Base-by-base conservation (phyloP, 2,113 vertebrate genomes). In the Gasterosteus aculeatus region DNA sequence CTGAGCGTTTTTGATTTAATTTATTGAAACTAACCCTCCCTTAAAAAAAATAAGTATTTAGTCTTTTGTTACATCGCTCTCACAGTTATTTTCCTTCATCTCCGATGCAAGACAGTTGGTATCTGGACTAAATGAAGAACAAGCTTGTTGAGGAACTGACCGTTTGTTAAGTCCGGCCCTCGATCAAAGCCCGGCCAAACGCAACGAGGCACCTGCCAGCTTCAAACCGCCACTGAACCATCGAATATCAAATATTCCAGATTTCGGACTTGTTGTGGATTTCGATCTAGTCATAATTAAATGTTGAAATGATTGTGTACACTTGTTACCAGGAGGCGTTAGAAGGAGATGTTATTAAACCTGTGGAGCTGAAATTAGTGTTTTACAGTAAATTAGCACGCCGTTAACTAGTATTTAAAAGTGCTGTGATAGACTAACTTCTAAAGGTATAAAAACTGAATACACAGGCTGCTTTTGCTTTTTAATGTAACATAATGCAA, bases 1-100 rank as follows among this genome's bases (percentile, higher is more conserved):
- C 41, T 72, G 42, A 84, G 59, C 75, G 46, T 42, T 51, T 57
- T 26, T 72, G 4, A 61, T 83, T 51, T 26, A 57, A 53, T 56
- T 58, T 31, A 74, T 65, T 61, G 39, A n/a, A n/a, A n/a, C n/a
- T n/a, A n/a, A 26, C 22, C n/a, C 35, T 18, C 68, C 33, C 35
- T 29, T 33, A 33, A 19, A 67, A 67, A 54, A 10, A 11, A n/a
- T n/a, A n/a, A n/a, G n/a, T n/a, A 59, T 69, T 49, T 39, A 64
- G 62, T 77, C 31, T 54, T 6, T 33, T 26, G 26, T 58, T 33
- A 69, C 44, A 69, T 47, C 35, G 54, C 51, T 68, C n/a, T 53
- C n/a, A n/a, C 39, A 42, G 10, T 29, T 49, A 49, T 31, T 56
- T 31, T 5, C 7, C 19, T 35, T 22, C 56, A 12, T 18, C 35